Evolutionary conservation across 2,797 vertebrate genomes (phyloP), one percentile per base, ranked within the genome.

Genomic region (Silurus aristotelis): DNA sequence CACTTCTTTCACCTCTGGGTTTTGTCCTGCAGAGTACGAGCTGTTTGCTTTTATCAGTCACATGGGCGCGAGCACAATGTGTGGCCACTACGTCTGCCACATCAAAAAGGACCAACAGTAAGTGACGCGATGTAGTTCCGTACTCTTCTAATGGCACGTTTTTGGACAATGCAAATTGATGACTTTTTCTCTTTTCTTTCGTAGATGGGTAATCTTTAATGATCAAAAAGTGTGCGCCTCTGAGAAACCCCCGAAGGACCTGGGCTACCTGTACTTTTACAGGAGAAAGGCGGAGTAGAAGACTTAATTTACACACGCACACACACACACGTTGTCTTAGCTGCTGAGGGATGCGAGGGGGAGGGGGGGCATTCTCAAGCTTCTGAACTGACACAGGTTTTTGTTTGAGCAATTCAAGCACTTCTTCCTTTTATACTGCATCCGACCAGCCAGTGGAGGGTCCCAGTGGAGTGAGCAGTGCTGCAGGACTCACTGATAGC

Each of bases 261-360:
- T 99, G 94, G 98, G 98, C 85, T 99, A 99, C 93, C 97, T 99
- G 92, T 99, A 99, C 95, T 99, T 99, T 94, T 99, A 99, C 91
- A 95, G 97, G 92, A 95, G 98, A 92, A 95, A 97, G 89, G 89
- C 94, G 73, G 98, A 97, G 93, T 99, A 96, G 96, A 94, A 90
- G 86, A 87, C 87, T 87, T 25, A 46, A 79, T 38, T 66, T 5
- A 46, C 71, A 72, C 70, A 52, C 66, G 89, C 83, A 85, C 89
- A 89, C 64, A 48, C 83, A 85, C 90, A 89, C 70, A 56, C 56
- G 73, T 79, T 88, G 89, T 92, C 86, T 88, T 87, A 92, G 91
- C 90, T 93, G 91, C 89, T 93, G 91, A 82, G 84, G 83, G 31
- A 89, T 67, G 91, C 70, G 43, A 67, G 60, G 90, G 71, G 86